Percentiles rank a stretch among this genome's conserved stretches.
Conservation (phyloP, 1,140 invertebrate genomes). For the Adelges cooleyi region DNA sequence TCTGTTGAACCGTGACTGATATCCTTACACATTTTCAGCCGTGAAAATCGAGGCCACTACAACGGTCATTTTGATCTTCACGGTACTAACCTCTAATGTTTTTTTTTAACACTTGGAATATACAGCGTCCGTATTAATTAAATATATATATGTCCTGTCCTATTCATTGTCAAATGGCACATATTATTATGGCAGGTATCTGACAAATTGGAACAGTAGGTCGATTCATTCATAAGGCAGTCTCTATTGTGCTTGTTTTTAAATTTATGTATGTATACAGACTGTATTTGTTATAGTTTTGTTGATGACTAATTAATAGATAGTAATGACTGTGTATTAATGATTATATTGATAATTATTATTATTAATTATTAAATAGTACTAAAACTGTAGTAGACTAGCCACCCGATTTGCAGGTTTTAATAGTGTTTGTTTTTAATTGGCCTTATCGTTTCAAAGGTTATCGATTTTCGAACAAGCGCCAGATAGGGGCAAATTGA, state of each 20-base stretch:
- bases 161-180: slow-evolving; percentile 5
- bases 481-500: too few relatives aligned
- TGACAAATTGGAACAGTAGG: neutral
- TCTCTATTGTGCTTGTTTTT: too few relatives aligned
- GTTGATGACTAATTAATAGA: neutral
- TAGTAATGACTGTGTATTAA: too few relatives aligned
- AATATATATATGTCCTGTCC: neutral
- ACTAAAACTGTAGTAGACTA: too few relatives aligned
- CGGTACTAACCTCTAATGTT: slow-evolving; percentile 15
- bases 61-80: slow-evolving; percentile 18
- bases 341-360: too few relatives aligned
- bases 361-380: too few relatives aligned
- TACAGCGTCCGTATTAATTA: neutral
- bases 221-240: neutral
- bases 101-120: neutral
- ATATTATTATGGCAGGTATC: neutral
- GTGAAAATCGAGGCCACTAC: slow-evolving; percentile 19
- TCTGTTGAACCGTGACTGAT: slow-evolving; percentile 8
- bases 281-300: neutral
- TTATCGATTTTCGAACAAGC: too few relatives aligned
- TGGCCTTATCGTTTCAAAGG: too few relatives aligned
- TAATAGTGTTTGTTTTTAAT: too few relatives aligned
- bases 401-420: too few relatives aligned
- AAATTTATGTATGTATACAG: too few relatives aligned
- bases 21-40: slow-evolving; percentile 4